Base-by-base conservation (phyloP, 2,888 invertebrate genomes). In the Ametastegia equiseti region DNA sequence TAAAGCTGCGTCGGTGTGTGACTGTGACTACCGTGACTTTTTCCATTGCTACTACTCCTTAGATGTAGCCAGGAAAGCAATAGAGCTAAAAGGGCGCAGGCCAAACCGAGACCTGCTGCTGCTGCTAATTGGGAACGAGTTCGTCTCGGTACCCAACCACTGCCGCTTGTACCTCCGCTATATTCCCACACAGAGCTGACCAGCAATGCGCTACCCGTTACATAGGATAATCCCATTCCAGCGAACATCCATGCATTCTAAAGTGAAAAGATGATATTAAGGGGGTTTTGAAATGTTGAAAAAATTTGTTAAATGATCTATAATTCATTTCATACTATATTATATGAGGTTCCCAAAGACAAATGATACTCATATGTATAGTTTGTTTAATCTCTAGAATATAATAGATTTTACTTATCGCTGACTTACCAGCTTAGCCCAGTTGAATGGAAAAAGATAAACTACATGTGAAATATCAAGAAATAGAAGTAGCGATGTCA, bases 401-500 rank as follows among this genome's bases (percentile, higher is more conserved):
- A 54, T n/a, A n/a, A 71, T 36, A 27, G 0, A 13, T 42, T 5
- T 45, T 45, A 47, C 47, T 13, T 9, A 42, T 71, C 13, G 5
- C 19, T 2, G 30, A 93, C 95, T 94, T 92, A 96, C 96, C 94
- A 96, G 92, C 94, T 95, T 95, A 86, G 95, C 94, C 96, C 96
- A 96, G 91, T 96, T 95, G 90, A 96, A 94, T 87, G 96, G 96
- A 92, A 96, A 96, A 92, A 96, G 93, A 92, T 96, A 95, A 90
- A 95, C 94, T 90, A 96, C 94, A 91, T 96, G 95, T 87, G 96
- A 96, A 92, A 96, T 95, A 93, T 96, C 96, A 91, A 96, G 94
- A 93, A 96, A 96, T 90, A 96, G 93, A 92, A 96, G 94, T 89
- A 95, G 93, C 91, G 94, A 94, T 84, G 96, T 96, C 91, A 96